Base-by-base conservation (phyloP, 2,113 vertebrate genomes). In the Erythrolamprus reginae region DNA sequence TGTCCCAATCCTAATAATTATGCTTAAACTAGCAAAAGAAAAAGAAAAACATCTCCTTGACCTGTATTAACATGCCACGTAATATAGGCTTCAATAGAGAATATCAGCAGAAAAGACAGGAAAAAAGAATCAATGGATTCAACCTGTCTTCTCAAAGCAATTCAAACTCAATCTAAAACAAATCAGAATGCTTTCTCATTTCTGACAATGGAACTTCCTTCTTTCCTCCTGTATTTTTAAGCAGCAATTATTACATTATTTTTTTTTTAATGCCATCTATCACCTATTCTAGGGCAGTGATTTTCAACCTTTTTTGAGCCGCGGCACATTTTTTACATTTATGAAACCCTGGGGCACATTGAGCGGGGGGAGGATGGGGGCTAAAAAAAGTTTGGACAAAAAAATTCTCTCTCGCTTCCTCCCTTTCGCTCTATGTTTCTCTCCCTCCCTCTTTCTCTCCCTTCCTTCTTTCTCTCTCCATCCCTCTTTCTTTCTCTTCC, bases 181-280 rank as follows among this genome's bases (percentile, higher is more conserved):
- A 89, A 84, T 61, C n/a, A 88, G 91, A 52, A 82, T 86, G 89
- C 91, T 90, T 91, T 89, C 90, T 90, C 93, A 91, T 86, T 92
- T 65, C 38, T 93, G 92, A 89, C 91, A 13, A 3, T 53, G 48
- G 70, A 42, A 89, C 88, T 33, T n/a, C 50, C 89, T 58, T 85
- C 50, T 10, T 89, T 93, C 90, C 92, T 17, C 33, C 13, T 24
- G 38, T 10, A 89, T 89, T 53, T 65, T 33, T 15, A 85, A 90
- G 47, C 53, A 5, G 19, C 33, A 91, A 10, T 55, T 91, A 3
- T 21, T 93, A 53, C 9, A 92, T 82, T 10, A 23, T 28, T 12
- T 24, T 23, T 45, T n/a, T n/a, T n/a, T n/a, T n/a, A n/a, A n/a
- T n/a, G 0, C 3, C 23, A 9, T 52, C 28, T 86, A 84, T 5